Base-by-base conservation (phyloP, 2,888 invertebrate species). In the Latheticus oryzae region DNA sequence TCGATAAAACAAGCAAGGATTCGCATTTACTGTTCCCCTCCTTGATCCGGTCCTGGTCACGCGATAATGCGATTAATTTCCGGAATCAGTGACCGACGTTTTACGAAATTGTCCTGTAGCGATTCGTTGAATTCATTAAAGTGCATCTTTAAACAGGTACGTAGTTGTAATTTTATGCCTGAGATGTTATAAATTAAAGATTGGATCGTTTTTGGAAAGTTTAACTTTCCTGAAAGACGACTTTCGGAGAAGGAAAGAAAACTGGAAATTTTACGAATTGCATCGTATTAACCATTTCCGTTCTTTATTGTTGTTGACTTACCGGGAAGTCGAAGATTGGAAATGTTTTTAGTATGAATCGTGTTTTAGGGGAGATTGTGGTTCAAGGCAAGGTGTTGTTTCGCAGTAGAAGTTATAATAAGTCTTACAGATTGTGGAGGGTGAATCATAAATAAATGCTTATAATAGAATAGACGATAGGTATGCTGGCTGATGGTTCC, bases 91-190 rank as follows among this genome's bases (percentile, higher is more conserved):
- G 43, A 12, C 43, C 43, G 30, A 28, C 11, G 43, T 43, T 43
- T 43, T 28, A 43, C 43, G 43, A 43, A 43, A 43, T 43, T 43
- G 43, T 28, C 43, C 43, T 17, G 43, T 26, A 16, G 43, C 30
- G 43, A 16, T 43, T 43, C 43, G 28, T 26, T 43, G 43, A 43
- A 43, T 7, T 16, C 8, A 28, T 23, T 24, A 40, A 12, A 8
- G 3, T 35, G 5, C 8, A 17, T n/a, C 17, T 35, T 35, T n/a
- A n/a, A 15, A 17, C 38, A 40, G 38, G 38, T 21, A 40, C 23
- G 23, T 21, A 38, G 4, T 23, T 19, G 21, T 11, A 4, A 38
- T 38, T 38, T 38, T 38, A 2, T 23, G 21, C 38, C 19, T 2
- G 21, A 21, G 23, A 21, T 4, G 21, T 13, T 4, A 13, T 13